These are phyloP conservation scores for Myiothlypis coronata DNA, from an alignment of 2,797 vertebrate genomes.

Conservation along the genomic window DNA sequence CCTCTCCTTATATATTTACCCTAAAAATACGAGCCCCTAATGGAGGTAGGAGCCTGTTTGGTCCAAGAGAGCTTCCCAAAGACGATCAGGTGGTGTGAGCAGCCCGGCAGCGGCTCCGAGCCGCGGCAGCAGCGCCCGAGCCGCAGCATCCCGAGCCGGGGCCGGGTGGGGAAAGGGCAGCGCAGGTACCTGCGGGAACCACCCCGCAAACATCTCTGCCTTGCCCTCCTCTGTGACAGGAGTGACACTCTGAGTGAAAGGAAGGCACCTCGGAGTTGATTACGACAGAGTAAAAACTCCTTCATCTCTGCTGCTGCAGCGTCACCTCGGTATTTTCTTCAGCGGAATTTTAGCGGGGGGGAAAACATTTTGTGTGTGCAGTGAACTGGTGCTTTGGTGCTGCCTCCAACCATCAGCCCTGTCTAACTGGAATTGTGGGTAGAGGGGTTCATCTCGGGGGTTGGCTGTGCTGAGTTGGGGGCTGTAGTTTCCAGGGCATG, in stretches of 20 bases:
- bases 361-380: fast-evolving
- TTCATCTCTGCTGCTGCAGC: neutral
- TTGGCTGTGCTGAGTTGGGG: neutral
- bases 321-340: neutral
- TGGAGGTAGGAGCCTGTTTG: neutral
- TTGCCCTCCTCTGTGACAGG: neutral
- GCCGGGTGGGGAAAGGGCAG: neutral
- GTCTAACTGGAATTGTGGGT: neutral
- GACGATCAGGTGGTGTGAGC: neutral
- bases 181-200: neutral
- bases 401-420: neutral
- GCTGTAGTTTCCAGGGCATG: neutral
- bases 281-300: neutral
- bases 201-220: neutral
- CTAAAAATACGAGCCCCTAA: neutral
- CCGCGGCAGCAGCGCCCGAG: neutral
- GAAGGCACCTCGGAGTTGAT: neutral
- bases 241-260: neutral
- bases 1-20: neutral
- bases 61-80: neutral
- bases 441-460: neutral
- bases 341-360: neutral
- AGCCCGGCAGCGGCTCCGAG: neutral
- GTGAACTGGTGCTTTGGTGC: neutral
- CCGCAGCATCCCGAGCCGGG: neutral